A percentile compares a stretch with the other conserved stretches of the same genome.
These are phyloP conservation scores for Anthonomus grandis DNA, from an alignment of 1,140 invertebrate genomes.

Conservation along the genomic window DNA sequence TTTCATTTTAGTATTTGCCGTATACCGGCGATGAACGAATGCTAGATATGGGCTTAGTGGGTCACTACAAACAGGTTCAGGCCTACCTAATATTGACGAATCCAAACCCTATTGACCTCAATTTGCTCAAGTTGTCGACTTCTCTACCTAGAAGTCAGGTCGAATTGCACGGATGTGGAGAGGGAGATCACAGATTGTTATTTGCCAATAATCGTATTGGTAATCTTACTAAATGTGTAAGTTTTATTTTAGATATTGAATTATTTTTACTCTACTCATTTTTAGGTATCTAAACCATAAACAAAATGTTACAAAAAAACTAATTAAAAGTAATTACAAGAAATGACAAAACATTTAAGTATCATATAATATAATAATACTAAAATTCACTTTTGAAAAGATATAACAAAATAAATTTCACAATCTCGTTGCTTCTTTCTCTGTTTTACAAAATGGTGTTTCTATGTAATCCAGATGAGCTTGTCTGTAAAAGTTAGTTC, in stretches of 20 bases:
- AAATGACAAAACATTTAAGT: no score
- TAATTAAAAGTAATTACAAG: no score
- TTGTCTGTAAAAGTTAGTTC: background rate
- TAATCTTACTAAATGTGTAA: constrained; percentile 52
- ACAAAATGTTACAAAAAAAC: no score
- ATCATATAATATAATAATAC: no score
- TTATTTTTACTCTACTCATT: no score
- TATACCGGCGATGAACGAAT: constrained; percentile 54
- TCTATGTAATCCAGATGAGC: no score
- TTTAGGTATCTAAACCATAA: no score
- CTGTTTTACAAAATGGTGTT: no score
- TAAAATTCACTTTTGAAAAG: no score
- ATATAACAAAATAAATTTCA: no score
- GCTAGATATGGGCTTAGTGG: constrained; percentile 74
- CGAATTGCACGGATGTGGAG: constrained; percentile 67
- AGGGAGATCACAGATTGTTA: constrained; percentile 56
- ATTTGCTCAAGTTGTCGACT: constrained; percentile 63
- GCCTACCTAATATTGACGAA: constrained; percentile 72
- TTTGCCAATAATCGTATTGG: constrained; percentile 51
- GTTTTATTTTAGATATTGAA: no score
- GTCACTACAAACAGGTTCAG: constrained; percentile 63
- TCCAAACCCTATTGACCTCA: constrained; percentile 71
- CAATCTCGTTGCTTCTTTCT: no score
- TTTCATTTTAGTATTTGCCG: constrained; percentile 50
- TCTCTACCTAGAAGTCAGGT: constrained; percentile 66